Conservation (phyloP, 2,113 vertebrate genomes). For the Pygoscelis adeliae region DNA sequence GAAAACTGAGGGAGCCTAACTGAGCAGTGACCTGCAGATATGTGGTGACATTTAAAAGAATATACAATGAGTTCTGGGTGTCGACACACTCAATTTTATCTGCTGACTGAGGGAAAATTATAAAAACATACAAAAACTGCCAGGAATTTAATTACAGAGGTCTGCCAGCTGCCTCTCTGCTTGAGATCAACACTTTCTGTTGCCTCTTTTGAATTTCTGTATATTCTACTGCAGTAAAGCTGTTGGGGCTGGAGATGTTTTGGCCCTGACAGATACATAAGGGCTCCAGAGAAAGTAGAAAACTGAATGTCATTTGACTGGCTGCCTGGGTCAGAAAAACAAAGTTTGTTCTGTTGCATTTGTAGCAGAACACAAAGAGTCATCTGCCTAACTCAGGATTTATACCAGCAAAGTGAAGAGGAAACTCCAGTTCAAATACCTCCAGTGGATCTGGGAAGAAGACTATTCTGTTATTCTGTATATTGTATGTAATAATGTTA, state of each 20-base stretch:
- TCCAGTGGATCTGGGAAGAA: background rate
- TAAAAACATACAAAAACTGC: background rate
- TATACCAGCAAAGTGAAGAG: background rate
- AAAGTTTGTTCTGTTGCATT: background rate
- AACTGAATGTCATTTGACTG: background rate
- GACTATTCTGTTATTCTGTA: background rate
- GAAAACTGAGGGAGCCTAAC: background rate
- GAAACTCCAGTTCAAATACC: background rate
- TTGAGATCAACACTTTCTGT: background rate
- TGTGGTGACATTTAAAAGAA: background rate
- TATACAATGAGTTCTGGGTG: background rate
- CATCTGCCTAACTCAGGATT: background rate
- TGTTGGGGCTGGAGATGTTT: background rate
- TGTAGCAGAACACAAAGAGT: background rate
- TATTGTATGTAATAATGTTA: background rate
- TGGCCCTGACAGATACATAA: background rate
- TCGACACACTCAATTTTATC: background rate
- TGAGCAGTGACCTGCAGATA: background rate
- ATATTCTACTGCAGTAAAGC: background rate
- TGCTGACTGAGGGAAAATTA: conserved; percentile 13
- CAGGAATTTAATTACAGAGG: conserved; percentile 31
- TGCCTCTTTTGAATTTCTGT: background rate
- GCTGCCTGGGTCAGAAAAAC: background rate
- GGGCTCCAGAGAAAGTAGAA: background rate
- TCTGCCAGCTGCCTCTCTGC: conserved; percentile 1